phyloP scores from a whole-genome alignment of 2,888 invertebrate genomes.

The Spodoptera littoralis region DNA sequence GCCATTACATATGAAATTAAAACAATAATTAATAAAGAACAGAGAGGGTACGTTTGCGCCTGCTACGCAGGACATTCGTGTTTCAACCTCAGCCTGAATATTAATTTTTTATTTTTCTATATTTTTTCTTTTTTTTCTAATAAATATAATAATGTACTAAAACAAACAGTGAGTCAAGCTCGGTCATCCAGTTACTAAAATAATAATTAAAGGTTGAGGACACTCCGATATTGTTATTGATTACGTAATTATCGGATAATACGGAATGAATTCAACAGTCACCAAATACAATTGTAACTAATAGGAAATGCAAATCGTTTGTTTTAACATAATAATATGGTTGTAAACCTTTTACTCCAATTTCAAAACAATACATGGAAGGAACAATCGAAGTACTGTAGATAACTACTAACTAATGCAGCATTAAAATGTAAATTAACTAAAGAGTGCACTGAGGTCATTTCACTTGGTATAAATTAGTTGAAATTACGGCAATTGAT shows the following conservation, averaged over 20 bases:
- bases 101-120: too few species aligned
- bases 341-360: constrained; percentile 6
- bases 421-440: constrained; percentile 15
- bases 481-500: constrained; percentile 18
- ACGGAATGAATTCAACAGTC: background rate
- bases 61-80: too few species aligned
- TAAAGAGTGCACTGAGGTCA: constrained; percentile 23
- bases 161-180: too few species aligned
- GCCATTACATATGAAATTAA: too few species aligned
- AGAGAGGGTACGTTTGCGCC: too few species aligned
- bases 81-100: too few species aligned
- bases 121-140: too few species aligned
- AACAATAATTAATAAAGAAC: too few species aligned
- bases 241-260: constrained; percentile 1
- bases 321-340: background rate
- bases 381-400: constrained; percentile 18
- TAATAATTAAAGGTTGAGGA: constrained; percentile 6
- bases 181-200: background rate
- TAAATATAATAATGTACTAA: too few species aligned
- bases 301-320: background rate
- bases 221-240: constrained; percentile 1
- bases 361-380: constrained; percentile 23
- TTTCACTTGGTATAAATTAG: constrained; percentile 30
- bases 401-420: constrained; percentile 4
- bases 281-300: background rate